These are phyloP conservation scores for Brachyrhaphis roseni DNA, from an alignment of 2,797 vertebrate genomes.

Conservation along the genomic window DNA sequence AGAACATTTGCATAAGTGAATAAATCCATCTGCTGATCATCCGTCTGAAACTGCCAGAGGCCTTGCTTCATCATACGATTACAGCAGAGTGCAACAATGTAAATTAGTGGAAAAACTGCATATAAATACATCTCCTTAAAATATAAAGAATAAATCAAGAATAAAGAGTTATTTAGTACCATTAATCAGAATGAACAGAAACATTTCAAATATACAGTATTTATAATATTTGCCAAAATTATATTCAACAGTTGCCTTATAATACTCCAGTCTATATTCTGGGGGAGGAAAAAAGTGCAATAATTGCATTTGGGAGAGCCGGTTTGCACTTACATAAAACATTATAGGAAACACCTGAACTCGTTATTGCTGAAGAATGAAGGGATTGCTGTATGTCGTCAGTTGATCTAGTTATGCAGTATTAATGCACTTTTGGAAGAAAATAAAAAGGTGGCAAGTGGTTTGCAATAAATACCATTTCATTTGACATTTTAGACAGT, in stretches of 20 bases:
- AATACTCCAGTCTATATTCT: slow-evolving; percentile 55
- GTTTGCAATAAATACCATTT: slow-evolving; percentile 31
- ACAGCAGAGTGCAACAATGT: slow-evolving; percentile 66
- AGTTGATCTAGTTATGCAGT: slow-evolving; percentile 28
- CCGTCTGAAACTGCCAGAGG: slow-evolving; percentile 63
- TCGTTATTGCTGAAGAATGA: slow-evolving; percentile 60
- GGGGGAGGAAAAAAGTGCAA: slow-evolving; percentile 65
- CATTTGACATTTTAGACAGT: slow-evolving; percentile 35
- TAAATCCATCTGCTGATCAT: slow-evolving; percentile 78
- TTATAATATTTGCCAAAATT: slow-evolving; percentile 70
- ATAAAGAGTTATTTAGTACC: slow-evolving; percentile 71
- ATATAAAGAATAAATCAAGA: slow-evolving; percentile 61
- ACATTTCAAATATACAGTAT: slow-evolving; percentile 72
- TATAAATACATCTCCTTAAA: slow-evolving; percentile 72
- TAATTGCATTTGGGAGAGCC: slow-evolving; percentile 63
- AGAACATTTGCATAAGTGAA: slow-evolving; percentile 78
- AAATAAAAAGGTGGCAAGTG: slow-evolving; percentile 47
- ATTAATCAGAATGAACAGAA: slow-evolving; percentile 65
- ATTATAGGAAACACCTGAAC: slow-evolving; percentile 39
- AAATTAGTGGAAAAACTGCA: slow-evolving; percentile 69
- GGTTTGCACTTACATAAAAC: slow-evolving; percentile 47
- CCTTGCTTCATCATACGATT: slow-evolving; percentile 69
- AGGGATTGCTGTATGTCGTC: slow-evolving; percentile 26
- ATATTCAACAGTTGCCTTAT: slow-evolving; percentile 58
- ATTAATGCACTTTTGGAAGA: slow-evolving; percentile 16